Evolutionary conservation across 2,797 vertebrate species (phyloP), one percentile per base, ranked within the genome.

Genomic region (Paedocypris micromegethes): DNA sequence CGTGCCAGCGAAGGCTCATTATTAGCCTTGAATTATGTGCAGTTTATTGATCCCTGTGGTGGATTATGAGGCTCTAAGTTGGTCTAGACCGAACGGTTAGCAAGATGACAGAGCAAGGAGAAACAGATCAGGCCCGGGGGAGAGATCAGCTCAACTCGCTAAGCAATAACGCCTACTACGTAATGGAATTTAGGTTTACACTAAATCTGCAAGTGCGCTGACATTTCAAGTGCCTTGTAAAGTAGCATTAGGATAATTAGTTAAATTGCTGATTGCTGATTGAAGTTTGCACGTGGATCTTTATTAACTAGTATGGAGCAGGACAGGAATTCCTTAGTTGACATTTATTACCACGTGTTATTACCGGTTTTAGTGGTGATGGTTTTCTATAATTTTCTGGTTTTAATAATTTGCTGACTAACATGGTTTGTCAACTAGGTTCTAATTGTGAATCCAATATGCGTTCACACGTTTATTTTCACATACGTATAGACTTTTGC

Each of bases 151-250:
- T 89, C 89, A 66, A 88, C 93, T 96, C 91, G 91, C 91, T 90
- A 90, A 94, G 94, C 94, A 98, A 97, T 98, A 98, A 97, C 95
- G 93, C 92, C 91, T 94, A 90, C 90, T 93, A 97, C 93, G 95
- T 97, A 98, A 98, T 98, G 94, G 93, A 96, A 96, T 97, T 97
- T 95, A 95, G 92, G 94, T 98, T 96, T 96, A 94, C 94, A 94
- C 93, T 97, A 95, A 96, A 97, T 98, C 93, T 90, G 91, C 90
- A 91, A 90, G 88, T 90, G 93, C 89, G 90, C 91, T 97, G 96
- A 94, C 92, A 95, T 96, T 95, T 96, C 91, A 92, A 93, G 90
- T 92, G 90, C 92, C 84, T 89, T 93, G 92, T 94, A 93, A 93
- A 94, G 86, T 94, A 93, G 94, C 92, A 94, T 96, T 94, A 96